These are phyloP conservation scores for Siniperca undulata DNA, from an alignment of 2,797 vertebrate genomes.

Conservation along the genomic window DNA sequence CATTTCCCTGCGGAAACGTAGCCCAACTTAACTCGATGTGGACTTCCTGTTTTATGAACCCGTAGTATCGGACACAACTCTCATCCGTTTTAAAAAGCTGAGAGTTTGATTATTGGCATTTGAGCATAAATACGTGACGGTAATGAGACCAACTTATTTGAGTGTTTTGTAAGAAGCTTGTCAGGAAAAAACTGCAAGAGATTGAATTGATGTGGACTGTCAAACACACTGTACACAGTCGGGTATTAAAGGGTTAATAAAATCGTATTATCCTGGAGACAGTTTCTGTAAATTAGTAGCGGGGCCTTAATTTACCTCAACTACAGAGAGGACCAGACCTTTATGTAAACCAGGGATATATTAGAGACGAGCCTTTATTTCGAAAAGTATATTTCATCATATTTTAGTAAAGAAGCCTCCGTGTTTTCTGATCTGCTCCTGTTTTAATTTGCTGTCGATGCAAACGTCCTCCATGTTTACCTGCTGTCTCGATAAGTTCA, in stretches of 20 bases:
- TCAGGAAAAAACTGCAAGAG: constrained; percentile 4
- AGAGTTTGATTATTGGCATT: constrained; percentile 3
- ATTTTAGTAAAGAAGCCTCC: not conserved
- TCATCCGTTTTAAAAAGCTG: constrained; percentile 13
- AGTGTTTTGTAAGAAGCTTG: constrained; percentile 23
- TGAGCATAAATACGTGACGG: not conserved
- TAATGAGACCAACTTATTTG: constrained; percentile 24
- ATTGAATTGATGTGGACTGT: constrained; percentile 11
- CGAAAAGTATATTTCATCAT: not conserved
- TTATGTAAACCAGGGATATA: not conserved
- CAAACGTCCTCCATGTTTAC: not conserved
- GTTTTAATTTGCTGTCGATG: not conserved
- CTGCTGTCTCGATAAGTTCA: constrained; percentile 4
- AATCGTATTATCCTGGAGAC: not conserved
- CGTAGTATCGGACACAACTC: constrained; percentile 1
- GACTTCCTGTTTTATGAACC: not conserved
- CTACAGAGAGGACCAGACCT: not conserved
- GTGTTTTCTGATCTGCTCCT: constrained; percentile 4
- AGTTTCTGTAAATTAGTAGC: not conserved
- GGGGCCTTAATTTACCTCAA: constrained; percentile 2
- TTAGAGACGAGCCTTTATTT: constrained; percentile 9
- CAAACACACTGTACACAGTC: constrained; percentile 27
- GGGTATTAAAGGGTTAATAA: constrained; percentile 22
- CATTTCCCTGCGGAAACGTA: not conserved
- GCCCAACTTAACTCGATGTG: not conserved